Evolutionary conservation across 2,797 vertebrate genomes (phyloP).

Genomic region (Florisuga fusca): DNA sequence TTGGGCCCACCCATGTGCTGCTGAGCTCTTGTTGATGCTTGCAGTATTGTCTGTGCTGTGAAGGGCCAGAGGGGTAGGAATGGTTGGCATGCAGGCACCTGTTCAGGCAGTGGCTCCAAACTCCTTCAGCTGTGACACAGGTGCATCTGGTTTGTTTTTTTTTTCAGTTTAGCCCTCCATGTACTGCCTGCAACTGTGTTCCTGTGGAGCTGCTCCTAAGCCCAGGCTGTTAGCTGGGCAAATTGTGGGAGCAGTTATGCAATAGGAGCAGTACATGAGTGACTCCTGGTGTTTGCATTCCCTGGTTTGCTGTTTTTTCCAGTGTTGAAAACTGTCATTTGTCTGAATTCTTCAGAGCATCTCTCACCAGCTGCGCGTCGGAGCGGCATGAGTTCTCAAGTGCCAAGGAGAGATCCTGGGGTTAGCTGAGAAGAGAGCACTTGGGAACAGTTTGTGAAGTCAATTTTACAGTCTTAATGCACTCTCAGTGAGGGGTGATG

Average conservation of each 20-base stretch:
- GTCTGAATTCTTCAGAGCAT: conserved; percentile 7
- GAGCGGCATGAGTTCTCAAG: background rate
- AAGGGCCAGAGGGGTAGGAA: background rate
- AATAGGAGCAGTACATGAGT: background rate
- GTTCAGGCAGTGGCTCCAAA: background rate
- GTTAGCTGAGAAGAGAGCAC: background rate
- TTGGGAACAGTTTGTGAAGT: background rate
- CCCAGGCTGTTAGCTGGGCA: background rate
- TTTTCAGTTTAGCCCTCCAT: background rate
- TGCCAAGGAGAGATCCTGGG: background rate
- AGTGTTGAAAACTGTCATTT: background rate
- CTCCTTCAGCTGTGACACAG: conserved; percentile 38
- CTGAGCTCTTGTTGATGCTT: conserved; percentile 12
- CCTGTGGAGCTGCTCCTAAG: rapidly evolving
- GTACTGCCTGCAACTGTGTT: rapidly evolving
- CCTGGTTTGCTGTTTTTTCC: conserved; percentile 2
- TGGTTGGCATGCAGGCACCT: conserved; percentile 53
- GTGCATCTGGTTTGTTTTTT: background rate
- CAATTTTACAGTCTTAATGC: background rate
- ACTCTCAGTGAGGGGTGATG: background rate
- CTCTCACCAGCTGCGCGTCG: background rate
- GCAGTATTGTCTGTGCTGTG: background rate
- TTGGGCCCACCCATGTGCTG: conserved; percentile 49
- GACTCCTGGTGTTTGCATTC: background rate
- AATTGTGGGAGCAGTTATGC: background rate